Evolutionary conservation across 1,140 invertebrate species (phyloP).

Genomic region (Dufourea novaeangliae): DNA sequence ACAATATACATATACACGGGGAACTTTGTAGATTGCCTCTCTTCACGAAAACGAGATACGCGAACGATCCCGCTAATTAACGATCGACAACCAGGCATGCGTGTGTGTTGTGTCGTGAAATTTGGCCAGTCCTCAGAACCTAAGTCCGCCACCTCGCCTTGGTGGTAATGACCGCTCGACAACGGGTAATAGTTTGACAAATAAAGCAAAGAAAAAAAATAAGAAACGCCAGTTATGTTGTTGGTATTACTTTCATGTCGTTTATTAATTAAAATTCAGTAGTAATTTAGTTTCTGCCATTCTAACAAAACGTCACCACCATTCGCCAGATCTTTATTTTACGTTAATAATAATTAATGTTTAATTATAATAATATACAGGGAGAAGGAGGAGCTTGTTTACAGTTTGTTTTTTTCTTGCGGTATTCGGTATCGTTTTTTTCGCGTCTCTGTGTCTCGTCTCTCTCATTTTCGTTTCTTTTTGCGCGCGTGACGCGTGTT

Average conservation of each 20-base stretch:
- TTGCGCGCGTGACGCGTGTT: constrained; percentile 4
- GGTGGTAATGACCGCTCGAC: too few species aligned
- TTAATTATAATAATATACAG: constrained; percentile 80
- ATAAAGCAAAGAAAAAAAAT: constrained; percentile 21
- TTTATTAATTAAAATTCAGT: constrained; percentile 83
- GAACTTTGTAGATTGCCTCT: too few species aligned
- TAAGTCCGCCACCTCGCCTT: too few species aligned
- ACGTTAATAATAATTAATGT: constrained; percentile 80
- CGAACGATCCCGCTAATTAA: too few species aligned
- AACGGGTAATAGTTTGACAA: too few species aligned
- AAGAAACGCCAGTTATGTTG: constrained; percentile 68
- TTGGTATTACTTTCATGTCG: constrained; percentile 82
- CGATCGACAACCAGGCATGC: too few species aligned
- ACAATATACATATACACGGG: too few species aligned
- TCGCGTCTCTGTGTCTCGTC: constrained; percentile 29
- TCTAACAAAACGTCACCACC: constrained; percentile 81
- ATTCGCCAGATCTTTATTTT: constrained; percentile 76
- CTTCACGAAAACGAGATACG: too few species aligned
- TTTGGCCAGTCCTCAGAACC: too few species aligned
- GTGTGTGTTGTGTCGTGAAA: too few species aligned
- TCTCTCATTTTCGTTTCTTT: constrained; percentile 40
- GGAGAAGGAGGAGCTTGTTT: constrained; percentile 48
- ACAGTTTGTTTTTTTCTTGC: constrained; percentile 40
- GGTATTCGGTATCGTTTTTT: constrained; percentile 53
- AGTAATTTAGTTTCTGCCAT: constrained; percentile 82